Evolutionary conservation across 2,113 vertebrate genomes (phyloP).

Genomic region (Phrynocephalus versicolor): DNA sequence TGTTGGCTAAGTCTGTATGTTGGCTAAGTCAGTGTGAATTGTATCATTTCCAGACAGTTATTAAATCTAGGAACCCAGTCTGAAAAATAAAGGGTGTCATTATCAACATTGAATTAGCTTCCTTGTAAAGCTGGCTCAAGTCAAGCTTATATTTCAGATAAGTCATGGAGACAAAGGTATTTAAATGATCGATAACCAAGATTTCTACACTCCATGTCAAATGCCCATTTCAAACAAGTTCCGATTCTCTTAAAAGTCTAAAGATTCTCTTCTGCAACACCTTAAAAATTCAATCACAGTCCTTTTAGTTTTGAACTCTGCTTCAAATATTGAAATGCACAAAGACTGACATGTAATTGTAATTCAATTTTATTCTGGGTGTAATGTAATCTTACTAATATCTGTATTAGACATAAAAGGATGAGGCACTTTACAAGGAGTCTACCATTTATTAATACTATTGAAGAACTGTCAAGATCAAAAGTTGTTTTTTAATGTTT

Average conservation of each 20-base stretch:
- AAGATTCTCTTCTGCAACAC: slow-evolving; percentile 30
- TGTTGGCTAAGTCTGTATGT: not conserved
- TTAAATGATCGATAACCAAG: not conserved
- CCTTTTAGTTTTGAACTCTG: slow-evolving; percentile 46
- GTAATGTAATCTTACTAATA: slow-evolving; percentile 63
- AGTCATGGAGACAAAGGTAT: not conserved
- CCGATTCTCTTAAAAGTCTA: not conserved
- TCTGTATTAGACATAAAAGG: slow-evolving; percentile 61
- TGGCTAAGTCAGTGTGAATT: not conserved
- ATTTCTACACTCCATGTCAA: not conserved
- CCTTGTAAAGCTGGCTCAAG: not conserved
- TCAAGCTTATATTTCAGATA: not conserved
- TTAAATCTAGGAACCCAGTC: not conserved
- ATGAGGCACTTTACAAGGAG: slow-evolving; percentile 54
- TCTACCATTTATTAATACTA: slow-evolving; percentile 65
- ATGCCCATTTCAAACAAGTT: not conserved
- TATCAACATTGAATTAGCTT: not conserved
- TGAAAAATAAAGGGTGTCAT: not conserved
- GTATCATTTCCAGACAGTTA: not conserved
- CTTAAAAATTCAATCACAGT: slow-evolving; percentile 51
- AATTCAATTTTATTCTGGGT: slow-evolving; percentile 61
- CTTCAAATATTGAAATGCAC: slow-evolving; percentile 62
- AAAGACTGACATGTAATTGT: slow-evolving; percentile 51
- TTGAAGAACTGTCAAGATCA: slow-evolving; percentile 64
- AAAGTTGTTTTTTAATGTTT: slow-evolving; percentile 60